Percentiles rank a stretch among this genome's conserved stretches.
Evolutionary conservation across 1,140 invertebrate genomes (phyloP).

Genomic region (Drosophila jambulina): DNA sequence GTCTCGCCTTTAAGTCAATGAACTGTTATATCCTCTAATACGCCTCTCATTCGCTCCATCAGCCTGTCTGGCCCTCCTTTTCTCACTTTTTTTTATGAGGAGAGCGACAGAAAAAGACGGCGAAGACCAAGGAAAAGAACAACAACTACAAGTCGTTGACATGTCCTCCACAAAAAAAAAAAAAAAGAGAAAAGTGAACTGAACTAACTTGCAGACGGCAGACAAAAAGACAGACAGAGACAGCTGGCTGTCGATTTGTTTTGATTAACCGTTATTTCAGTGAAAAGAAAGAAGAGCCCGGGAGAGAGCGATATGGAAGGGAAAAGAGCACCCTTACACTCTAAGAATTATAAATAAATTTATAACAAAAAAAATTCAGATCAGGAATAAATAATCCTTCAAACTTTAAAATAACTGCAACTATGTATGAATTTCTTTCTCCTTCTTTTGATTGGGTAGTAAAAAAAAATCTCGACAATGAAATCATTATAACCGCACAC

Average conservation of each 20-base stretch:
- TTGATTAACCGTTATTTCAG: slow-evolving; percentile 67
- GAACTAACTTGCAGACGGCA: slow-evolving; percentile 18
- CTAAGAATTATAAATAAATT: neutral
- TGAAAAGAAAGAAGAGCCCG: neutral
- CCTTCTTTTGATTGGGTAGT: neutral
- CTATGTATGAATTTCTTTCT: neutral
- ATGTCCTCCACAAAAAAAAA: slow-evolving; percentile 50
- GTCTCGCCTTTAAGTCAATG: slow-evolving; percentile 37
- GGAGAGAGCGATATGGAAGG: neutral
- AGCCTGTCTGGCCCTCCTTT: slow-evolving; percentile 4
- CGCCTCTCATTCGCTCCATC: slow-evolving; percentile 3
- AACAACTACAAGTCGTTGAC: slow-evolving; percentile 66
- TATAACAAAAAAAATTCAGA: neutral
- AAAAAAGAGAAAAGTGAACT: slow-evolving; percentile 1
- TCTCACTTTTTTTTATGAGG: slow-evolving; percentile 7
- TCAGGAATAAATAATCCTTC: too few relatives aligned
- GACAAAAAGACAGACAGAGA: slow-evolving; percentile 23
- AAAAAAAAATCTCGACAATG: too few relatives aligned
- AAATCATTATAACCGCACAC: slow-evolving; percentile 45
- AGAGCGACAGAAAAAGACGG: slow-evolving; percentile 18
- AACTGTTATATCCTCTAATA: slow-evolving; percentile 27
- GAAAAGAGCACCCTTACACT: neutral
- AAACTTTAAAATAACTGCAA: too few relatives aligned
- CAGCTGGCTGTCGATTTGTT: slow-evolving; percentile 60
- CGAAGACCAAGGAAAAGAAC: slow-evolving; percentile 19